A percentile compares a stretch with the other conserved stretches of the same genome.
phyloP scores from a whole-genome alignment of 1,140 invertebrate genomes.

The Leptinotarsa undecemlineata region DNA sequence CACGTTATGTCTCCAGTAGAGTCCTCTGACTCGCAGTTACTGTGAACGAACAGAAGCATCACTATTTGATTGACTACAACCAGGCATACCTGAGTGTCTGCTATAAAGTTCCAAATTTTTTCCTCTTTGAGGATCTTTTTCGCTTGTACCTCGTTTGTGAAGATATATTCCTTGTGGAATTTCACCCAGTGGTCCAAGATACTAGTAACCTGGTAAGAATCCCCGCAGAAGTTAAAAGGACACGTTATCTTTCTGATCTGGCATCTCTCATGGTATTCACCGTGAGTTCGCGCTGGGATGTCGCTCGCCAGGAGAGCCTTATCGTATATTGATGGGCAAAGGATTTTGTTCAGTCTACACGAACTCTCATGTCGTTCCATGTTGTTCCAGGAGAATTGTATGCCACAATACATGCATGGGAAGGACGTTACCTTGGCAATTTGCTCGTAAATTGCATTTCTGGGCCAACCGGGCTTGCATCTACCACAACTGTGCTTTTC shows the following conservation, averaged over 20 bases:
- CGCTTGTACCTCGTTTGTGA: constrained; percentile 1
- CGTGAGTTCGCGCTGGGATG: background rate
- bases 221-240: constrained; percentile 7
- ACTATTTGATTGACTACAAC: background rate
- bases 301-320: background rate
- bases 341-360: background rate
- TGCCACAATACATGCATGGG: constrained; percentile 20
- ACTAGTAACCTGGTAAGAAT: background rate
- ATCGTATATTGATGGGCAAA: constrained; percentile 1
- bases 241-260: background rate
- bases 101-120: constrained; percentile 19
- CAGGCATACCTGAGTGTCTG: constrained; percentile 13
- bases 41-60: constrained; percentile 20
- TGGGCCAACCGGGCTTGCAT: constrained; percentile 11
- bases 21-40: constrained; percentile 2
- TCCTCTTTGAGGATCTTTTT: constrained; percentile 22
- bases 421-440: constrained; percentile 12
- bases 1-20: constrained; percentile 6
- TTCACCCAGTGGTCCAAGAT: constrained; percentile 6
- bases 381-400: background rate
- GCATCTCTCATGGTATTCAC: constrained; percentile 19
- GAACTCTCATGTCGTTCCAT: constrained; percentile 8
- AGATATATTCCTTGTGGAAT: constrained; percentile 13
- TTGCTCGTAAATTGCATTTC: constrained; percentile 18
- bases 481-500: constrained; percentile 20